Base-by-base conservation (phyloP, 2,888 invertebrate genomes). In the Troides oblongomaculatus region DNA sequence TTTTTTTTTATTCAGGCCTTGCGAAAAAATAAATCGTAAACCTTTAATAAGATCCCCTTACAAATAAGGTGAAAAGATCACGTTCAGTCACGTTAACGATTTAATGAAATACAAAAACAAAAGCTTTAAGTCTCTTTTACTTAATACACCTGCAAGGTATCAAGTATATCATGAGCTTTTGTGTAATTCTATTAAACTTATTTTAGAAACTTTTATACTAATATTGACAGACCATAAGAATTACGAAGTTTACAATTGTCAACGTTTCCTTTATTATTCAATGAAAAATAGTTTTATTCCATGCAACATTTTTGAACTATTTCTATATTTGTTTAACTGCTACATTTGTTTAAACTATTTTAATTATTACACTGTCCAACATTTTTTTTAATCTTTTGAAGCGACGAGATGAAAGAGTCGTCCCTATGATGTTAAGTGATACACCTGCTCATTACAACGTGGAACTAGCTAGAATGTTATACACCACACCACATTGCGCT, bases 21-120 rank as follows among this genome's bases (percentile, higher is more conserved):
- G n/a, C 53, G n/a, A 53, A 53, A 53, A n/a, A 53, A 53, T 18
- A 53, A 53, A 53, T 53, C 18, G 53, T 53, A 53, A 53, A 53
- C 53, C 53, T 53, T 53, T 53, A 53, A 53, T 53, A n/a, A 18
- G 53, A n/a, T 53, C 53, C 5, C 53, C 46, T 46, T 53, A 53
- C 53, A 53, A 53, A 53, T n/a, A n/a, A 53, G 53, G n/a, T 53
- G 53, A n/a, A 53, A 53, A 53, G 53, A 53, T 53, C 53, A 6
- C 53, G n/a, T 18, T 53, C 53, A 53, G 53, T 53, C 53, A n/a
- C 53, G 18, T 53, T 53, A 53, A 53, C 53, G n/a, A n/a, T 53
- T n/a, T 53, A 53, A 53, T 53, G 53, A 53, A 53, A n/a, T 53
- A n/a, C 14, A n/a, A 6, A 53, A 53, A 53, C 18, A 53, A 53